Percentiles rank a stretch among this genome's conserved stretches.
These are phyloP conservation scores for Glyptemys insculpta DNA, from an alignment of 2,797 vertebrate genomes.

Conservation along the genomic window DNA sequence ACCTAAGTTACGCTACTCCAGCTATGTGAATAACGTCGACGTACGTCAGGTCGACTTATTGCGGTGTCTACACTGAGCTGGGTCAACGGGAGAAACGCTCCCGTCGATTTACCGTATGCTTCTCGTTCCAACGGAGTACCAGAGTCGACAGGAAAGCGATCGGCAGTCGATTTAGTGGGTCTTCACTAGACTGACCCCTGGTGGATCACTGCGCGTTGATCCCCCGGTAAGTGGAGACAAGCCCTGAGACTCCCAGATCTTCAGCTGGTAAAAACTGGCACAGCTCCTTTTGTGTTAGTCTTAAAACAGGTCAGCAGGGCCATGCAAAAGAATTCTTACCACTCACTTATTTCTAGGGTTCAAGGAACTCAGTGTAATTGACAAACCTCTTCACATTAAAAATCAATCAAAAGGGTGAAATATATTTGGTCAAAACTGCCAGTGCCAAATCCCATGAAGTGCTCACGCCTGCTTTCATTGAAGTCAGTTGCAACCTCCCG, in stretches of 20 bases:
- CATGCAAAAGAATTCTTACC: constrained; percentile 45
- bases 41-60: too few relatives aligned
- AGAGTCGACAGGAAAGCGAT: too few relatives aligned
- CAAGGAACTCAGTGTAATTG: constrained; percentile 20
- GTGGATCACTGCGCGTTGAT: too few relatives aligned
- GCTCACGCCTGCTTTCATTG: accelerated
- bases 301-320: background rate
- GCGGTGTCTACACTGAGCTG: too few relatives aligned
- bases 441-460: constrained; percentile 3
- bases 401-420: constrained; percentile 5
- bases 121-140: too few relatives aligned
- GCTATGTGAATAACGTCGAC: too few relatives aligned
- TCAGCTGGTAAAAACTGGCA: background rate
- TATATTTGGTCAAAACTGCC: background rate
- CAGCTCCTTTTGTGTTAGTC: constrained; percentile 27
- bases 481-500: background rate
- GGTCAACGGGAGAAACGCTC: too few relatives aligned
- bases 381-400: constrained; percentile 33
- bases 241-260: background rate
- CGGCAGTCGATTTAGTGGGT: too few relatives aligned
- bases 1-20: too few relatives aligned
- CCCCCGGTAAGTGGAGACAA: too few relatives aligned
- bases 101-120: too few relatives aligned
- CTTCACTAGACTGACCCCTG: too few relatives aligned
- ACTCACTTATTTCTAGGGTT: constrained; percentile 44